These are phyloP conservation scores for Aethina tumida DNA, from an alignment of 1,140 invertebrate genomes.

Conservation along the genomic window DNA sequence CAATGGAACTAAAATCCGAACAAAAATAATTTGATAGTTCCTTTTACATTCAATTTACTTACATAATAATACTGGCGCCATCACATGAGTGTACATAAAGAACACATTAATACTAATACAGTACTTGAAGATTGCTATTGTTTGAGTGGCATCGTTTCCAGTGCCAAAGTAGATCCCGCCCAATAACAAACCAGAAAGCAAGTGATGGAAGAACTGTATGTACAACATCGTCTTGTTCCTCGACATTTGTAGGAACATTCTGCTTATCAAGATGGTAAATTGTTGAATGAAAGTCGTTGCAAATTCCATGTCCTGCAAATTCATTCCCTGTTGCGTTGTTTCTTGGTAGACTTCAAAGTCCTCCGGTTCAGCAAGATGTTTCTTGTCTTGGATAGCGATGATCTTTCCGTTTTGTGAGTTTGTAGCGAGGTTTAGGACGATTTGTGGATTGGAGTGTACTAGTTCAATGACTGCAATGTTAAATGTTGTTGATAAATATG, in stretches of 20 bases:
- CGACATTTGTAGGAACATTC: constrained; percentile 43
- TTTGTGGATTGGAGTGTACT: constrained; percentile 34
- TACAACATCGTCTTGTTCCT: constrained; percentile 44
- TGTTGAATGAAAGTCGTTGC: constrained; percentile 43
- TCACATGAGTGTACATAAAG: constrained; percentile 52
- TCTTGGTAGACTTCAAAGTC: constrained; percentile 21
- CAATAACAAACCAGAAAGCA: constrained; percentile 41
- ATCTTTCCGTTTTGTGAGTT: constrained; percentile 24
- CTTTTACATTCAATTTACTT: constrained; percentile 29
- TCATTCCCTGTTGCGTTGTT: constrained; percentile 18
- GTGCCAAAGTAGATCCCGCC: constrained; percentile 45
- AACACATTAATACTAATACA: constrained; percentile 46
- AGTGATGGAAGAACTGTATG: constrained; percentile 46
- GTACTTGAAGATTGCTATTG: constrained; percentile 49
- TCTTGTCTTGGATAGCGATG: constrained; percentile 19
- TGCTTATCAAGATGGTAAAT: constrained; percentile 40
- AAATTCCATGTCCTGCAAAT: constrained; percentile 34
- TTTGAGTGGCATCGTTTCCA: constrained; percentile 42
- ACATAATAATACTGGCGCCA: constrained; percentile 50
- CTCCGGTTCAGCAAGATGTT: too few species aligned
- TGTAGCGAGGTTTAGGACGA: constrained; percentile 19
- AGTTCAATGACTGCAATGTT: constrained; percentile 37
- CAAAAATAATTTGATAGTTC: constrained; percentile 1
- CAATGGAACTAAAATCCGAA: constrained; percentile 59
- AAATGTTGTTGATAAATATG: too few species aligned